These are phyloP conservation scores for Chaetops frenatus DNA, from an alignment of 2,113 vertebrate genomes.

Conservation along the genomic window DNA sequence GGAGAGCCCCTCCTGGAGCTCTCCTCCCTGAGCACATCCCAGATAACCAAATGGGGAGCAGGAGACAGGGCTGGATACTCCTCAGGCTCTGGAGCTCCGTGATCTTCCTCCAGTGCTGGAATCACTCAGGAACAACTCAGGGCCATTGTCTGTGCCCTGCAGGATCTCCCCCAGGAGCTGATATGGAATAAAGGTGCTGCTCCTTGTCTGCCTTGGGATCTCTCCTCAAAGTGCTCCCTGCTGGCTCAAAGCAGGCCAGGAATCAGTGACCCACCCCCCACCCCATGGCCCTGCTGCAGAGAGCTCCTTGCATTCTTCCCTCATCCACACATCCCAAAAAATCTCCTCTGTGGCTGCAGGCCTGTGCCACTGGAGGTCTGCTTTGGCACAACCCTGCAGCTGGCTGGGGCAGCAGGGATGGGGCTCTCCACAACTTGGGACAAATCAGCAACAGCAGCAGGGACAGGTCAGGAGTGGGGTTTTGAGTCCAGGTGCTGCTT, in stretches of 20 bases:
- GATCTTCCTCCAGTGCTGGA: background rate
- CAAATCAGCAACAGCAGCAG: background rate
- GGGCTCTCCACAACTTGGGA: background rate
- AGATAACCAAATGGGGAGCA: background rate
- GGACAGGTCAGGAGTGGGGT: background rate
- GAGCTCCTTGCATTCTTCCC: background rate
- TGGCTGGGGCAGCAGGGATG: background rate
- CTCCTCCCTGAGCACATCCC: background rate
- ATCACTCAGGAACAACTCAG: background rate
- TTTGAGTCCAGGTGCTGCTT: background rate
- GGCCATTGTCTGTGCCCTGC: background rate
- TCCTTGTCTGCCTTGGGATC: background rate
- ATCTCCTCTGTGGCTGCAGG: background rate
- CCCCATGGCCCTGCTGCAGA: rapidly evolving
- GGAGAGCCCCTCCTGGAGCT: background rate
- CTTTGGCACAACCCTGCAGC: background rate
- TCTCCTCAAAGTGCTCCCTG: background rate
- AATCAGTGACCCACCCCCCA: too few relatives aligned
- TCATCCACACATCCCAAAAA: background rate
- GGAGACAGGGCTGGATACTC: background rate
- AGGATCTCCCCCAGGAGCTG: background rate
- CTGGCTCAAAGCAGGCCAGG: background rate
- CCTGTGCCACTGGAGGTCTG: background rate
- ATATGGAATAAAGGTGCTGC: background rate
- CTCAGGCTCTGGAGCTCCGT: background rate